Conservation (phyloP, 1,140 invertebrate species). For the Micrasema longulum region DNA sequence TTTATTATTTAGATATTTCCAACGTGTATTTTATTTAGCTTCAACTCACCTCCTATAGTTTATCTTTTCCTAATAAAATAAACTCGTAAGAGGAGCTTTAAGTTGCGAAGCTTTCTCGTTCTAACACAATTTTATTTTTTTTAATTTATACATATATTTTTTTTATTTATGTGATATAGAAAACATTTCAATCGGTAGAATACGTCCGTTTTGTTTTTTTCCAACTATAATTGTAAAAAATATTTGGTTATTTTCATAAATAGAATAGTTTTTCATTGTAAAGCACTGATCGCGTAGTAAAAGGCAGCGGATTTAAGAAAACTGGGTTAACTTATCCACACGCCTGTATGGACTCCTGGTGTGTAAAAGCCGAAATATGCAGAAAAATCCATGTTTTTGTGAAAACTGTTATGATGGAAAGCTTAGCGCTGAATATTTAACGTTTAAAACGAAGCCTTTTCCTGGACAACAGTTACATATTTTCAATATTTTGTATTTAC, state of each 20-base stretch:
- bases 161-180: no score
- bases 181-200: no score
- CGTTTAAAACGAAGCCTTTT: slow-evolving; percentile 24
- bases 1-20: no score
- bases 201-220: no score
- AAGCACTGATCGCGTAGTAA: not conserved
- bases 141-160: not conserved
- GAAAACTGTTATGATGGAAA: slow-evolving; percentile 57
- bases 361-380: slow-evolving; percentile 59
- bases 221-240: not conserved
- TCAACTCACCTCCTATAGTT: slow-evolving; percentile 17
- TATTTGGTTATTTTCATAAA: no score
- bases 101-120: slow-evolving; percentile 50
- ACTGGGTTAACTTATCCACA: slow-evolving; percentile 48
- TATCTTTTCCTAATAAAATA: slow-evolving; percentile 57
- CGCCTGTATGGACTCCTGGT: slow-evolving; percentile 55
- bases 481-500: not conserved
- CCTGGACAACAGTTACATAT: slow-evolving; percentile 13
- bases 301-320: not conserved
- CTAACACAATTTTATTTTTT: slow-evolving; percentile 42
- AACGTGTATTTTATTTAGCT: no score
- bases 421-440: slow-evolving; percentile 40
- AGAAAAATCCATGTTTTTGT: slow-evolving; percentile 62
- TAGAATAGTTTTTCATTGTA: slow-evolving; percentile 2
- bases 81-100: slow-evolving; percentile 54